These are phyloP conservation scores for Sebastes iracundus DNA, from an alignment of 2,797 vertebrate species.

Conservation along the genomic window DNA sequence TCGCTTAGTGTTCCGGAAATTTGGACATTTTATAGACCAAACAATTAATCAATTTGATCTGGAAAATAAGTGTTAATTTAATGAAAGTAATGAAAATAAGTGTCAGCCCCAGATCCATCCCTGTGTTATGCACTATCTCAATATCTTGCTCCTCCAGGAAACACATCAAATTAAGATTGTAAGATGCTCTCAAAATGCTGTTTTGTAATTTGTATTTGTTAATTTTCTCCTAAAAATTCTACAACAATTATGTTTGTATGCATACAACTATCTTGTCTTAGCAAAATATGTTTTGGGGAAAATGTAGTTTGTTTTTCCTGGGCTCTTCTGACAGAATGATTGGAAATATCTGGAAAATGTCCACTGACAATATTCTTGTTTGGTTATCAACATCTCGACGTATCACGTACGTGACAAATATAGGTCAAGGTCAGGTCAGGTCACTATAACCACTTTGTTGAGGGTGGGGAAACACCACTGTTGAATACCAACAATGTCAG, in stretches of 20 bases:
- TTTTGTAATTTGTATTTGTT: background rate
- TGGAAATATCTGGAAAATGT: background rate
- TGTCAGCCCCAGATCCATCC: background rate
- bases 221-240: background rate
- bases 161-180: background rate
- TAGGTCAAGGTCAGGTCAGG: background rate
- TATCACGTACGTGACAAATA: background rate
- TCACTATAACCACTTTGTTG: background rate
- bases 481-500: background rate
- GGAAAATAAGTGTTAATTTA: background rate
- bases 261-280: background rate
- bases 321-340: background rate
- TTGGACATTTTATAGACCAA: background rate
- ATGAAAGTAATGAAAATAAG: background rate
- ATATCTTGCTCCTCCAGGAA: background rate
- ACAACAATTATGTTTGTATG: background rate
- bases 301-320: background rate
- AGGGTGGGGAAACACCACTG: background rate
- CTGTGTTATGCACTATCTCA: background rate
- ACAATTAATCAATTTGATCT: background rate
- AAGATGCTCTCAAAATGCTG: background rate
- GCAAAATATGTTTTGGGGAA: background rate
- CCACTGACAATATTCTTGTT: background rate
- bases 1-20: background rate
- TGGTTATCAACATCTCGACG: background rate